Base-by-base conservation (phyloP, 2,113 vertebrate genomes). In the Pelusios castaneus region DNA sequence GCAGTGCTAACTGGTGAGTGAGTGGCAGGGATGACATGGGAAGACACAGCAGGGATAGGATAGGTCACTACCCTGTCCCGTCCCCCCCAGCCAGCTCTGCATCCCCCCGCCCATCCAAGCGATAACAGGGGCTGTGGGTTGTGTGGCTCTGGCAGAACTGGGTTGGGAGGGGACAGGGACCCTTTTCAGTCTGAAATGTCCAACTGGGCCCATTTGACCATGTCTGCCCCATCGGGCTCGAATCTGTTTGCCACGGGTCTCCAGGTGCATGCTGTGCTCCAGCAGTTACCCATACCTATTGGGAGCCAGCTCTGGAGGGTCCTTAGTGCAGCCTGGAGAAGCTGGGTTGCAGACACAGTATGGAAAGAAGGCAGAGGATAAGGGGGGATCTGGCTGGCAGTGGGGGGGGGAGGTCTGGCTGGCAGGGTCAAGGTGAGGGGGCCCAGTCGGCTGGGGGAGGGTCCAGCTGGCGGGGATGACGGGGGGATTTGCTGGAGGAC, bases 11-110 rank as follows among this genome's bases (percentile, higher is more conserved):
- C 22, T 43, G 41, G 67, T 41, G 19, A 10, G 34, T 27, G 55
- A 0, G 0, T 22, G 0, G 4, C 29, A 3, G 24, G 21, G n/a
- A 51, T 14, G 13, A 11, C 51, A 52, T 5, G 51, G 51, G 16
- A 52, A 52, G 51, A 14, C 13, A 16, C 51, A 52, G 51, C 51
- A 16, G 51, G 51, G 51, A 52, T 52, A 14, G 16, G 51, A 52
- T 17, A 52, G 51, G 51, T 14, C 13, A 14, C 49, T n/a, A n/a
- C n/a, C n/a, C n/a, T n/a, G n/a, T n/a, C n/a, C n/a, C n/a, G n/a
- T 47, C 49, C 49, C 13, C 13, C 49, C 49, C 0, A 89, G 95
- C 95, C 89, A 96, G 96, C 38, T 58, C 60, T 1, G 3, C 63
- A 58, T 38, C 38, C 24, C 13, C 34, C 16, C 4, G 27, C 55